Evolutionary conservation across 2,888 invertebrate species (phyloP), one percentile per base, ranked within the genome.

Genomic region (Chymomyza fuscimana): DNA sequence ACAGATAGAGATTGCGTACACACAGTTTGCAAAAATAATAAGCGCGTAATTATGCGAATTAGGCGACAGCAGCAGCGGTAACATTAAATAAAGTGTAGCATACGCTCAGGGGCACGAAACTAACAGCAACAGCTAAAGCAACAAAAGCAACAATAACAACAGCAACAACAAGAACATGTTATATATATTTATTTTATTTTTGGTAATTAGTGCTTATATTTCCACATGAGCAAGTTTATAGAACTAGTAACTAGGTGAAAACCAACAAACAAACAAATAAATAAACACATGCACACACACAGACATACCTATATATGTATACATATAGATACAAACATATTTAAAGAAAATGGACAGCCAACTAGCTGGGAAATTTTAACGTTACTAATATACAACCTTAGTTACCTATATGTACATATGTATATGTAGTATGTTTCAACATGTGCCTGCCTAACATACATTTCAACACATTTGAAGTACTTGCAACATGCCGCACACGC

Each of bases 31-130:
- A 74, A 86, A 86, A 83, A 83, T 87, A 83, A 87, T 87, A 83
- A 81, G 88, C 83, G 83, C 83, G 88, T 87, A 87, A 83, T 87
- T 87, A 83, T 87, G 77, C 83, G 88, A 83, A 87, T 83, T 87
- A 83, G 88, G 77, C 82, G 88, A 87, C 83, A 76, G 54, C 54
- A 16, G 32, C 51, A 19, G 16, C 19, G 52, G 58, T 22, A 60
- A 60, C 83, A 87, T 79, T 70, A 81, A 77, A 87, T 87, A 83
- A 83, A 87, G 83, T 79, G 88, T 81, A 79, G 84, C 83, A 83
- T 87, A 86, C 88, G 83, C 83, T 87, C 77, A 68, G 83, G 88
- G 84, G 84, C 82, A 60, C 84, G 74, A 73, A 77, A 62, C 72
- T 22, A 58, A 25, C 58, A 25, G 25, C 58, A 58, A 25, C 25